A percentile compares a stretch with the other conserved stretches of the same genome.
phyloP scores from a whole-genome alignment of 2,797 vertebrate genomes.

The Pseudochirops cupreus region DNA sequence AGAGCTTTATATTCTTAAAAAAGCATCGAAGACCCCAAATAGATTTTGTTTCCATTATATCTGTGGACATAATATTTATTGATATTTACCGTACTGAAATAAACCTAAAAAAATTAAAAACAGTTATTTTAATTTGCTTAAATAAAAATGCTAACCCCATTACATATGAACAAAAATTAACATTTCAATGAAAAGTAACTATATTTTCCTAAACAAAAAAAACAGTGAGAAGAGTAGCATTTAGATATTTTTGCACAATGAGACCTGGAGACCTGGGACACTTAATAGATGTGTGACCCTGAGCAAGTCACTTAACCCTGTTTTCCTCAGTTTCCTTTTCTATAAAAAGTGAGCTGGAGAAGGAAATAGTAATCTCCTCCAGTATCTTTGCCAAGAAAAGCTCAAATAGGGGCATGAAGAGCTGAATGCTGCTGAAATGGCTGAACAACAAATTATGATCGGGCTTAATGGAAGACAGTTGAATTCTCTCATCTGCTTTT shows the following conservation, averaged over 20 bases:
- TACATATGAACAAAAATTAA: background rate
- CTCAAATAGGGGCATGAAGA: background rate
- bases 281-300: background rate
- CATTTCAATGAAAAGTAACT: constrained; percentile 9
- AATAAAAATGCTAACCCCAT: background rate
- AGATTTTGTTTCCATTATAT: background rate
- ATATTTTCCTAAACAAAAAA: constrained; percentile 14
- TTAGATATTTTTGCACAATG: background rate
- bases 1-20: constrained; percentile 5
- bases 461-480: background rate
- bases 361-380: background rate
- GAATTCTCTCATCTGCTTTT: background rate
- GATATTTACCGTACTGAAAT: constrained; percentile 2
- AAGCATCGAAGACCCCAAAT: background rate
- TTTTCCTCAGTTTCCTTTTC: background rate
- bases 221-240: background rate
- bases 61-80: background rate
- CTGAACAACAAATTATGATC: background rate
- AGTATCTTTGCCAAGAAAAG: background rate
- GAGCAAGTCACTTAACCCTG: background rate
- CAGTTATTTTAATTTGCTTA: constrained; percentile 32
- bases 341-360: background rate
- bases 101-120: constrained; percentile 9
- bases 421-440: background rate
- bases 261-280: background rate